Evolutionary conservation across 92 coral and sea anemone species (phyloP), one percentile per base, ranked within the genome.

Genomic region (Epizoanthus illoricatus): DNA sequence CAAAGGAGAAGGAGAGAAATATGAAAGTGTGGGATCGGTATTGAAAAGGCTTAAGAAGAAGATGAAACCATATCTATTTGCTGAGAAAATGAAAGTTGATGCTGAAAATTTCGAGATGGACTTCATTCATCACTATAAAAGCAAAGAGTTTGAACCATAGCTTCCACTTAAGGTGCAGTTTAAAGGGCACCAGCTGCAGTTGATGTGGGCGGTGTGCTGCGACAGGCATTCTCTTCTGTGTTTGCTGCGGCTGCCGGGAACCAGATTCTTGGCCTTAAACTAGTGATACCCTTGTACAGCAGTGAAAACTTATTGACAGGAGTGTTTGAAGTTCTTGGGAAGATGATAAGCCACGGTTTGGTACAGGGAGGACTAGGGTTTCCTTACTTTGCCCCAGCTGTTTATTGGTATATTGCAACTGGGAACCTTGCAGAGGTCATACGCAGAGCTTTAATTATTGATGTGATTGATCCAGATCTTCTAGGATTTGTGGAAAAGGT

Each of bases 361-460:
- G 73, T 69, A 11, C 73, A 69, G 43, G 73, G 54, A 69, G 73
- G 52, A 69, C 73, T 16, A 12, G 73, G 73, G 73, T 69, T 69
- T 69, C 73, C 73, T 21, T 36, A 36, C 4, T 69, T 69, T 69
- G 39, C 73, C 12, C 73, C 47, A 33, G 73, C 73, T 36, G 19
- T 69, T 43, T 69, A 36, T 69, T 69, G 43, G 47, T 69, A 69
- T 19, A 43, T 40, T 23, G 73, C 73, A 69, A 69, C 73, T 69
- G 73, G 55, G 43, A 69, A 43, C 43, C 47, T 69, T 18, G 73
- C 39, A 20, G 73, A 69, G 28, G 73, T 43, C 73, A 69, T 69
- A 36, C 45, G 43, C n/a, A 43, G 43, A 43, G n/a, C 43, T 7
- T 69, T 43, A 16, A 69, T 69, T 69, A 49, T 36, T 19, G 20